Base-by-base conservation (phyloP, 2,888 invertebrate genomes). In the Hypomecis atomaria region DNA sequence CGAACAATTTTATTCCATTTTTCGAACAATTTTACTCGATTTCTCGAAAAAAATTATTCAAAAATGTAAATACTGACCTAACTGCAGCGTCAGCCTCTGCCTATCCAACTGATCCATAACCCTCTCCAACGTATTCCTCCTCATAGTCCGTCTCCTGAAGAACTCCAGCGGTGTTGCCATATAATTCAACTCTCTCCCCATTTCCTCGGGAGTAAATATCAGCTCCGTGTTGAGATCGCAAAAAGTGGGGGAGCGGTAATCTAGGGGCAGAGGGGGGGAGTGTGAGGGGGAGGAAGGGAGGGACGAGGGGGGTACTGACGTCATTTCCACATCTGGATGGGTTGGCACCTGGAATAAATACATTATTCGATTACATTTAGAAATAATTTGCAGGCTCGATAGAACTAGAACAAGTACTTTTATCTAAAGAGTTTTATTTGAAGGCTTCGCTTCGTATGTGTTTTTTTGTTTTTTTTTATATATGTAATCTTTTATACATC, bases 281-380 rank as follows among this genome's bases (percentile, higher is more conserved):
- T n/a, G 54, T 6, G 13, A 37, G 34, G 60, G 53, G 42, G 33
- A 38, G n/a, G 53, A 43, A 34, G 47, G 40, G 6, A 47, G 2
- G 7, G 56, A 56, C 0, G 54, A 43, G 4, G 45, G 40, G 0
- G 45, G 40, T 4, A 56, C 56, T 9, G 56, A 56, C 6, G 80
- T 75, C 0, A 83, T 80, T 81, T 92, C 92, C 0, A 90, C 90
- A 48, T 91, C 91, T 5, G 82, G 81, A 36, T 86, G 84, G 0
- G 86, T 87, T 0, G 91, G 90, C 0, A 91, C 91, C 91, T 91
- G 78, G 0, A 62, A 55, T 4, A 34, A 23, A 9, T 5, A 48
- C 5, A 48, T 33, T 6, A 6, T 11, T 11, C n/a, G n/a, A 13
- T 23, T 23, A n/a, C n/a, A n/a, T n/a, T n/a, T n/a, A n/a, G n/a